These are phyloP conservation scores for Protodeltote pygarga DNA, from an alignment of 2,888 invertebrate species.

Conservation along the genomic window DNA sequence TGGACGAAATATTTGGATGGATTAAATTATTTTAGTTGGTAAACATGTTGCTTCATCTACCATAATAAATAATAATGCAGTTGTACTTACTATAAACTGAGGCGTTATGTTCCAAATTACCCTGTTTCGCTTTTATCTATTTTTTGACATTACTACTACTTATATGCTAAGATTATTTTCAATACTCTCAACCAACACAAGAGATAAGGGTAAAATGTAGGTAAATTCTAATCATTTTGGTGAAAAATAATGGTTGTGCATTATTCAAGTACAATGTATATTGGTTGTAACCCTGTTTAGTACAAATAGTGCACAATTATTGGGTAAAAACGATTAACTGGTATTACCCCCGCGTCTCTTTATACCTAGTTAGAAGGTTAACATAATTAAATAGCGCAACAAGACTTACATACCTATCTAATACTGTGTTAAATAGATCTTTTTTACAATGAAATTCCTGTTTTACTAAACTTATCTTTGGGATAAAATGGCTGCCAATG, in stretches of 20 bases:
- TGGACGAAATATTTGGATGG: too few species aligned
- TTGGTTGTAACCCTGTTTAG: slow-evolving; percentile 39
- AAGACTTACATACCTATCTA: slow-evolving; percentile 21
- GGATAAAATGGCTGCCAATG: slow-evolving; percentile 45
- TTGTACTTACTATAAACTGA: slow-evolving; percentile 24
- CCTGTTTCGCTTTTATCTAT: slow-evolving; percentile 6
- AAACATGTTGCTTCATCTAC: too few species aligned
- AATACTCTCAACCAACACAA: too few species aligned
- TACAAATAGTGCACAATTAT: slow-evolving; percentile 52
- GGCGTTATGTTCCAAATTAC: slow-evolving; percentile 9
- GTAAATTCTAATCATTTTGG: slow-evolving; percentile 16
- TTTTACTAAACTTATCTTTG: slow-evolving; percentile 40
- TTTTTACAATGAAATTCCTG: slow-evolving; percentile 26
- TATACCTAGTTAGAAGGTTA: slow-evolving; percentile 3
- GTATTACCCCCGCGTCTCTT: slow-evolving; percentile 15
- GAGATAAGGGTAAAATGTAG: too few species aligned
- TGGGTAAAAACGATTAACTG: slow-evolving; percentile 15
- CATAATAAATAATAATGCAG: neutral
- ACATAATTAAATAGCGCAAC: slow-evolving; percentile 22
- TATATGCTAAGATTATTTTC: too few species aligned
- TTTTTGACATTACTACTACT: neutral
- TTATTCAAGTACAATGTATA: slow-evolving; percentile 52
- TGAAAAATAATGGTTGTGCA: slow-evolving; percentile 52
- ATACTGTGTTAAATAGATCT: slow-evolving; percentile 18
- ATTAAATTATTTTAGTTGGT: too few species aligned